phyloP scores from a whole-genome alignment of 2,888 invertebrate species.

The Cephus rjabovi region DNA sequence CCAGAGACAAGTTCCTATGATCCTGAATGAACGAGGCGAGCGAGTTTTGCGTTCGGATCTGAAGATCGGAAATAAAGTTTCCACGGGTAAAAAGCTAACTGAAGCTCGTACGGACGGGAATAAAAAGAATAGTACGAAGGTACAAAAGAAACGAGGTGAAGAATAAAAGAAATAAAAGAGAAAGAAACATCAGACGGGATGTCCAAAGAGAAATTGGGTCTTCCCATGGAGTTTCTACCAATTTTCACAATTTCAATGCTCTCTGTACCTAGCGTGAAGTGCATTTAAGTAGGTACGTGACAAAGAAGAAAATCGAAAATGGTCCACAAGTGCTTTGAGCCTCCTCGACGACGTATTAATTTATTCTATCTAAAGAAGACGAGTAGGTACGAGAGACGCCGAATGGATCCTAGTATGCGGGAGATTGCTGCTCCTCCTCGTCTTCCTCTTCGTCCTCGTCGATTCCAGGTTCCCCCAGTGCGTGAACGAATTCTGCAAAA shows the following conservation, averaged over 20 bases:
- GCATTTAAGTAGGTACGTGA: not conserved
- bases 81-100: not conserved
- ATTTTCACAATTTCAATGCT: not conserved
- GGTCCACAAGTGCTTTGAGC: not conserved
- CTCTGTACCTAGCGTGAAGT: not conserved
- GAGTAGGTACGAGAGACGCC: constrained; percentile 16
- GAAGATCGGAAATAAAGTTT: not conserved
- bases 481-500: constrained; percentile 81
- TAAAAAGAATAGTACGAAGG: not conserved
- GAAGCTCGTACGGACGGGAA: not conserved
- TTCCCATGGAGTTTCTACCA: not conserved
- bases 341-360: constrained; percentile 19
- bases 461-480: constrained; percentile 82
- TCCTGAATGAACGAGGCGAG: not conserved
- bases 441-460: constrained; percentile 83
- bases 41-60: too few relatives aligned
- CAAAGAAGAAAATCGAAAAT: not conserved
- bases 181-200: not conserved
- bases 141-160: not conserved
- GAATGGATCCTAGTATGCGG: constrained; percentile 47
- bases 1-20: not conserved
- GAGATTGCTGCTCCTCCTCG: constrained; percentile 69
- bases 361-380: constrained; percentile 23
- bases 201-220: not conserved
- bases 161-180: not conserved